A percentile compares a stretch with the other conserved stretches of the same genome.
Conservation (phyloP, 2,888 invertebrate species). For the Rhagonycha lutea region DNA sequence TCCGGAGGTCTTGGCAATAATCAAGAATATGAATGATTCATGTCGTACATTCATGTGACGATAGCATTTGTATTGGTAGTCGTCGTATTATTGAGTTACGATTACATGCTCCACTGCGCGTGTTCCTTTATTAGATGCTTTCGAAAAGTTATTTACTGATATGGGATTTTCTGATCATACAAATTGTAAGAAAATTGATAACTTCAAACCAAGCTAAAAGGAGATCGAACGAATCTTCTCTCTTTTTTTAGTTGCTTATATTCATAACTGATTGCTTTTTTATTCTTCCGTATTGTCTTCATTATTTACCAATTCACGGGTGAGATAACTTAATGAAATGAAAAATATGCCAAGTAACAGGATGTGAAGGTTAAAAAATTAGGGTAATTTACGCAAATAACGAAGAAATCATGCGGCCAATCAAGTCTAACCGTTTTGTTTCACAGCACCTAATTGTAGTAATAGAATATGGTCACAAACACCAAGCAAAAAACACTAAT, state of each 20-base stretch:
- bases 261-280: not conserved
- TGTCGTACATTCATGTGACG: constrained; percentile 7
- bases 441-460: too few relatives aligned
- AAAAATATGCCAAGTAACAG: not conserved
- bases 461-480: too few relatives aligned
- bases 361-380: not conserved
- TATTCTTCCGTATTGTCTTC: not conserved
- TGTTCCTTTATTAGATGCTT: not conserved
- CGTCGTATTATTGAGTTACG: not conserved
- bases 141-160: not conserved
- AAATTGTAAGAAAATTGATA: not conserved
- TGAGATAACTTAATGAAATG: not conserved
- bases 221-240: not conserved
- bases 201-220: not conserved
- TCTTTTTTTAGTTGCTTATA: not conserved
- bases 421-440: not conserved
- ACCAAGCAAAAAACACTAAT: too few relatives aligned
- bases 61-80: not conserved
- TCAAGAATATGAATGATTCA: constrained; percentile 20
- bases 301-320: not conserved
- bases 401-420: not conserved
- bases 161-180: not conserved
- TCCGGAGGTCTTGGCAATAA: constrained; percentile 6
- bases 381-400: not conserved
- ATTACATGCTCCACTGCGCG: not conserved